Conservation (phyloP, 2,888 invertebrate species). For the Drosophila pegasa region DNA sequence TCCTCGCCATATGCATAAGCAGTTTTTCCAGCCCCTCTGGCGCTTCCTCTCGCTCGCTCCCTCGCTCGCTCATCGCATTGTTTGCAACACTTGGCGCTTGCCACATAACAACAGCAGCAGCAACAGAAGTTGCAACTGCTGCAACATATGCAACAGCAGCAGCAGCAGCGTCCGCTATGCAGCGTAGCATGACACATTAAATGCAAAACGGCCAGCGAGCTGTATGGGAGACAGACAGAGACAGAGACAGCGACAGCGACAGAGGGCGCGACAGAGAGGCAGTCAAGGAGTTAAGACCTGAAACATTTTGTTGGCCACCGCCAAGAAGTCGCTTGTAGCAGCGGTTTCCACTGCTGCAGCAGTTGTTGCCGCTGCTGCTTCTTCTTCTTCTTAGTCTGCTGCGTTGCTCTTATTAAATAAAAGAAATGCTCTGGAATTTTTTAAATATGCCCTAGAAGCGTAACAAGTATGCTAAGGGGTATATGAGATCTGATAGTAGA, state of each 20-base stretch:
- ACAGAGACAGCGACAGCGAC: slow-evolving; percentile 4
- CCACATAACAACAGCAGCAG: slow-evolving; percentile 73
- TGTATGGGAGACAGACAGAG: slow-evolving; percentile 25
- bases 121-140: slow-evolving; percentile 76
- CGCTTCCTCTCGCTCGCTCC: slow-evolving; percentile 21
- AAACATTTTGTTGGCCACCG: slow-evolving; percentile 50
- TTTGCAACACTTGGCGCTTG: slow-evolving; percentile 82
- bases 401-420: slow-evolving; percentile 60
- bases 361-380: not conserved
- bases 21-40: slow-evolving; percentile 72
- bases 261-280: not conserved
- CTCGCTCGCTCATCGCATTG: slow-evolving; percentile 57
- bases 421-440: slow-evolving; percentile 69
- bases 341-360: slow-evolving; percentile 39
- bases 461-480: slow-evolving; percentile 4
- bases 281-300: slow-evolving; percentile 15
- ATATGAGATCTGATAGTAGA: not conserved
- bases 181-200: slow-evolving; percentile 79
- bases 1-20: slow-evolving; percentile 73
- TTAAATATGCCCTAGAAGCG: slow-evolving; percentile 37
- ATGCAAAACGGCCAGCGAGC: slow-evolving; percentile 72
- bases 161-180: slow-evolving; percentile 64
- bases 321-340: slow-evolving; percentile 58
- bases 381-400: slow-evolving; percentile 21
- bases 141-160: slow-evolving; percentile 71